These are phyloP conservation scores for Prorops nasuta DNA, from an alignment of 1,140 invertebrate species.

Conservation along the genomic window DNA sequence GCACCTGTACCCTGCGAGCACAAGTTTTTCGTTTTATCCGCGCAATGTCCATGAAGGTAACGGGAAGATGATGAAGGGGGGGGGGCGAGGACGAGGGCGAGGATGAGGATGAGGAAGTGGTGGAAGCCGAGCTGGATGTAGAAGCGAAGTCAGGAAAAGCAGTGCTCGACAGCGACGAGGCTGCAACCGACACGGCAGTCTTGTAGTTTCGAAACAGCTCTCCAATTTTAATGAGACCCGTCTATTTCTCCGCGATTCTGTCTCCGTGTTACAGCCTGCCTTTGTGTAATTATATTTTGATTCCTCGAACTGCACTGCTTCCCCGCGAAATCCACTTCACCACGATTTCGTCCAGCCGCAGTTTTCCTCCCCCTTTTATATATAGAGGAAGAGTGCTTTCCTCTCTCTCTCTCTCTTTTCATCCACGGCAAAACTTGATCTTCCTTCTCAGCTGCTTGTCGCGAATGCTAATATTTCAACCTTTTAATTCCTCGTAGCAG, in stretches of 20 bases:
- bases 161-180: constrained; percentile 32
- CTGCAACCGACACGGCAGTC: constrained; percentile 52
- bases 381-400: no score
- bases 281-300: constrained; percentile 59
- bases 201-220: constrained; percentile 55
- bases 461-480: constrained; percentile 45
- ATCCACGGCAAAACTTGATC: no score
- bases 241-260: constrained; percentile 51
- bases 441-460: no score
- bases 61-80: constrained; percentile 14
- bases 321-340: background rate
- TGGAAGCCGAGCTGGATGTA: constrained; percentile 4
- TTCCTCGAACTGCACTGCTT: constrained; percentile 41
- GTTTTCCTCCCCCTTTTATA: background rate
- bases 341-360: no score
- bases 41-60: no score
- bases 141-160: constrained; percentile 28
- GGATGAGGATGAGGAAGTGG: no score
- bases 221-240: constrained; percentile 57
- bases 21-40: constrained; percentile 30
- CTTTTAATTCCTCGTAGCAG: constrained; percentile 13
- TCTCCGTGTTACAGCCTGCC: constrained; percentile 47
- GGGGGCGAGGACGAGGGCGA: constrained; percentile 15
- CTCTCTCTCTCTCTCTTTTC: constrained; percentile 6
- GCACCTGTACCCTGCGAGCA: constrained; percentile 20